Base-by-base conservation (phyloP, 2,113 vertebrate species). In the Cephalopholis sonnerati region DNA sequence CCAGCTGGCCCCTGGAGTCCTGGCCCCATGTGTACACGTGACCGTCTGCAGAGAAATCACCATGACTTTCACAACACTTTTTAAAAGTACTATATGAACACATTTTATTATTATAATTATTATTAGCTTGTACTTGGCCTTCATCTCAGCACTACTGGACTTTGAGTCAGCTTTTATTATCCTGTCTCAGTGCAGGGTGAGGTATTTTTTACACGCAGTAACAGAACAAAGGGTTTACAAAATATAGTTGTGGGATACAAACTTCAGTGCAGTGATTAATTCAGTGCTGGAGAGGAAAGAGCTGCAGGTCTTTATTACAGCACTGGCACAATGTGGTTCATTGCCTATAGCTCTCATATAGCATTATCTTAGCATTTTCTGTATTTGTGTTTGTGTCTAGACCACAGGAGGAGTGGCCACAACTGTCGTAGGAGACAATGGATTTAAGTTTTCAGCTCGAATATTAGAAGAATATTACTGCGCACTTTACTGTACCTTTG, bases 1-100 rank as follows among this genome's bases (percentile, higher is more conserved):
- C 98, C 39, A 98, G 95, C 89, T 99, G 97, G 53, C 97, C 97
- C 0, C 93, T 88, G 9, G 72, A 44, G 27, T 97, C 96, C 87
- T 91, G 82, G 13, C 95, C 98, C 97, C 98, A 99, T 0, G 95
- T 89, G 74, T 96, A 98, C 71, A 91, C 87, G 71, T 74, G 81
- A 46, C 84, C 85, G 55, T 70, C 86, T 92, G 81, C 55, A 53
- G 78, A 11, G 46, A 61, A 22, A 71, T n/a, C 61, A 71, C 3
- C 18, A 48, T 0, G 12, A 70, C 22, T 44, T 44, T 57, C 20
- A 7, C 51, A 53, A 53, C 55, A 58, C 55, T 27, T 58, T 27
- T n/a, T n/a, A n/a, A n/a, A n/a, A n/a, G n/a, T 16, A 50, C 48
- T 17, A 5, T 50, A 51, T 51, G 16, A 17, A 51, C 50, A 51